These are phyloP conservation scores for Drosophila demipolita DNA, from an alignment of 2,888 invertebrate species.

Conservation along the genomic window DNA sequence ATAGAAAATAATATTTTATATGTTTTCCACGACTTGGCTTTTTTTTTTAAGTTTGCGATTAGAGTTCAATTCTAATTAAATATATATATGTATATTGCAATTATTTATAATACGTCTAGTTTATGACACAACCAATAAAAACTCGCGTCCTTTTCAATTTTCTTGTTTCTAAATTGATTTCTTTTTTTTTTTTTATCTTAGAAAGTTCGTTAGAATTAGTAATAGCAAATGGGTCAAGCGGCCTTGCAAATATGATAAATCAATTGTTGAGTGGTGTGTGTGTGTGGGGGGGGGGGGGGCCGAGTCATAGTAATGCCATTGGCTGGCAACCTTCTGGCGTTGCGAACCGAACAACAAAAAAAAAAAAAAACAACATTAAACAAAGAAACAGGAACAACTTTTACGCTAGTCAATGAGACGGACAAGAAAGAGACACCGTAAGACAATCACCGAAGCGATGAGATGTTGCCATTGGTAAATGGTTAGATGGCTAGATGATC, in stretches of 20 bases:
- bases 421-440: conserved; percentile 35
- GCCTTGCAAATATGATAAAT: conserved; percentile 73
- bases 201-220: conserved; percentile 21
- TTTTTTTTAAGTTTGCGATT: not conserved
- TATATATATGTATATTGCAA: not conserved
- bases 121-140: not conserved
- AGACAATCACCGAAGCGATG: conserved; percentile 49
- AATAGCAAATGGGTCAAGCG: conserved; percentile 51
- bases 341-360: conserved; percentile 18
- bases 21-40: not conserved
- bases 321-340: conserved; percentile 45
- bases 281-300: not conserved
- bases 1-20: not conserved
- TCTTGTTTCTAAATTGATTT: not conserved
- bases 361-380: not conserved
- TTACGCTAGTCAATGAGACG: conserved; percentile 46
- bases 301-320: conserved; percentile 14
- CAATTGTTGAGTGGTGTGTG: conserved; percentile 53
- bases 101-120: not conserved
- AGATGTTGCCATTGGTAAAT: conserved; percentile 17
- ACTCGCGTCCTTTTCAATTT: not conserved
- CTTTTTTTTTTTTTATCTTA: conserved; percentile 7
- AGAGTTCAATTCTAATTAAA: not conserved
- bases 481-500: conserved; percentile 42
- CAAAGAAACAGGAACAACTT: conserved; percentile 59